phyloP scores from a whole-genome alignment of 2,113 vertebrate species.

The Salvator merianae region DNA sequence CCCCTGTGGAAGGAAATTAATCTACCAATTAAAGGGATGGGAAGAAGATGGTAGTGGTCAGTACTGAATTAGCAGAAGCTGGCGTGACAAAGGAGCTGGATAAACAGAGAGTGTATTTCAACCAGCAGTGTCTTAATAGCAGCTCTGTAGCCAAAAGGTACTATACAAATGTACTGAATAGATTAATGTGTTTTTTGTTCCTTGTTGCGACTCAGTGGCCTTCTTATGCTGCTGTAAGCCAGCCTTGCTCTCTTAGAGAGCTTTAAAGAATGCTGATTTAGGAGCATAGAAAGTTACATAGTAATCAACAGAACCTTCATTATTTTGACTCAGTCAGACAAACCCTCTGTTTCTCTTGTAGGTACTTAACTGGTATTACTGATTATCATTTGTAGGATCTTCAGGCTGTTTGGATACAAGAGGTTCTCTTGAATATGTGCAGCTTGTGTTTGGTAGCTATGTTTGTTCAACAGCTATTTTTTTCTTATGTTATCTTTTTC shows the following conservation, averaged over 20 bases:
- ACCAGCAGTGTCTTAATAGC: not conserved
- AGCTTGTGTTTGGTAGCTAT: not conserved
- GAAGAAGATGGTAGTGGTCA: too few species aligned
- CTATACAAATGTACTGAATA: not conserved
- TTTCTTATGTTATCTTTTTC: not conserved
- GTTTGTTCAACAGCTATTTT: not conserved
- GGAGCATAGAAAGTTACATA: not conserved
- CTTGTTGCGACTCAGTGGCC: not conserved
- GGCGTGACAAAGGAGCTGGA: not conserved
- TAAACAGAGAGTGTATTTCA: too few species aligned
- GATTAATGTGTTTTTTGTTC: not conserved
- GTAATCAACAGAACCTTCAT: not conserved
- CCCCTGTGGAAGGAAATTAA: not conserved
- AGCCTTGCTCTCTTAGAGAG: not conserved
- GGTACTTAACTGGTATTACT: not conserved
- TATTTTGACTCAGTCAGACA: not conserved
- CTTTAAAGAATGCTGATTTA: not conserved
- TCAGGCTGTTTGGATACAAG: not conserved
- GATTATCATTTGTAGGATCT: not conserved
- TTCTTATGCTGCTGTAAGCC: not conserved
- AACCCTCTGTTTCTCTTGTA: not conserved
- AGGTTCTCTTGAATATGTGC: not conserved
- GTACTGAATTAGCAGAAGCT: not conserved
- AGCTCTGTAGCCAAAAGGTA: not conserved
- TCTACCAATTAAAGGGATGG: not conserved